Evolutionary conservation across 2,113 vertebrate species (phyloP), one percentile per base, ranked within the genome.

Genomic region (Xenus cinereus): DNA sequence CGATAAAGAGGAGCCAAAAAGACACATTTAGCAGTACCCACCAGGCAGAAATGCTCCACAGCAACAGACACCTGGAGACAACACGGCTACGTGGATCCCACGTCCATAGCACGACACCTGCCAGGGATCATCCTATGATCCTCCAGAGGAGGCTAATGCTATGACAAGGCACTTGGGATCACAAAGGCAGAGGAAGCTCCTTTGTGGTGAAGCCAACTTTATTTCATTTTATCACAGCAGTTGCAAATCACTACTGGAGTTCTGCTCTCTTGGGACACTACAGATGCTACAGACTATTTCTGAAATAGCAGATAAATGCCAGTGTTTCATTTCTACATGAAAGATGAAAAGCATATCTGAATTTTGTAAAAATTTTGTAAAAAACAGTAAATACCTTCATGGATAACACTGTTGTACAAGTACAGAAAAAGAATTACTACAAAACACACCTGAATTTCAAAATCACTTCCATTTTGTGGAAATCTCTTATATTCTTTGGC

Each of bases 51-150:
- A 41, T 1, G 43, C 30, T 62, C 21, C 60, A 46, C 26, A 21
- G 56, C 59, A 39, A 12, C 30, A n/a, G 39, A 45, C 10, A 10
- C n/a, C n/a, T 60, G 18, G 39, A 62, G 26, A 69, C 30, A 69
- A 54, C 7, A 11, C 3, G 7, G n/a, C 32, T 19, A 19, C 0
- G 1, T 4, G 39, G 35, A 69, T 48, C 18, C 39, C 39, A 32
- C 0, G 0, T 19, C 51, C 3, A 1, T 9, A 51, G 35, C 43
- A 14, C 0, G 1, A 21, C 0, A 5, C 43, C 59, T 64, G 51
- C 51, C 23, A 14, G 23, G 45, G 35, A 59, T 10, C 6, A 3
- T 48, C 71, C 35, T 12, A 2, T 12, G 12, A 11, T 12, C 23
- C 13, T 43, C 30, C n/a, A 0, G 0, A n/a, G 75, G 39, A 67